phyloP scores from a whole-genome alignment of 2,113 vertebrate species.

The Cyphotilapia sp. region DNA sequence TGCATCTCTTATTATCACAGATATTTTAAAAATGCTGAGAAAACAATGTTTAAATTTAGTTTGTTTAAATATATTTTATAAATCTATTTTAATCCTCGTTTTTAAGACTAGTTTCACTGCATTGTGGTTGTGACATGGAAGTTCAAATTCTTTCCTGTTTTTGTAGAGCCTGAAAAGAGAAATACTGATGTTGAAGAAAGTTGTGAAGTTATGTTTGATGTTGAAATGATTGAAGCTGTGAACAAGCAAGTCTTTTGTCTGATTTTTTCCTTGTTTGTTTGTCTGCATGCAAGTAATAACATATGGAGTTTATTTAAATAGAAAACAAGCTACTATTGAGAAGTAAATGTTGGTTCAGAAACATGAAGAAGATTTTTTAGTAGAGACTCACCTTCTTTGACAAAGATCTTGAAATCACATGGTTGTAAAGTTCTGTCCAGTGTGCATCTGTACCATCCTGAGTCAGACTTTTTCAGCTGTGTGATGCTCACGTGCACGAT shows the following conservation, averaged over 20 bases:
- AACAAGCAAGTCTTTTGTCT: not conserved
- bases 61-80: not conserved
- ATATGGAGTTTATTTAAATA: not conserved
- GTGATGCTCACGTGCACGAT: fast-evolving
- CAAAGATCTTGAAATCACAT: not conserved
- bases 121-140: not conserved
- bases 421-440: fast-evolving
- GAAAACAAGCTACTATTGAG: not conserved
- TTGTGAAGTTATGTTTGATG: not conserved
- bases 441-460: not conserved
- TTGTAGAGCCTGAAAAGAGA: not conserved
- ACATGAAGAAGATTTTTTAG: not conserved
- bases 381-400: not conserved
- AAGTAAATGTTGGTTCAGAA: not conserved
- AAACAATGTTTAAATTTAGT: not conserved
- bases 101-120: not conserved
- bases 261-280: not conserved
- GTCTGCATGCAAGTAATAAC: not conserved
- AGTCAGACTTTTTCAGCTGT: fast-evolving
- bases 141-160: not conserved
- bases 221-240: not conserved
- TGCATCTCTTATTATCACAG: not conserved
- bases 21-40: not conserved
- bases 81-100: not conserved
- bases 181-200: not conserved